Evolutionary conservation across 1,140 invertebrate genomes (phyloP).

Genomic region (Copidosoma floridanum): DNA sequence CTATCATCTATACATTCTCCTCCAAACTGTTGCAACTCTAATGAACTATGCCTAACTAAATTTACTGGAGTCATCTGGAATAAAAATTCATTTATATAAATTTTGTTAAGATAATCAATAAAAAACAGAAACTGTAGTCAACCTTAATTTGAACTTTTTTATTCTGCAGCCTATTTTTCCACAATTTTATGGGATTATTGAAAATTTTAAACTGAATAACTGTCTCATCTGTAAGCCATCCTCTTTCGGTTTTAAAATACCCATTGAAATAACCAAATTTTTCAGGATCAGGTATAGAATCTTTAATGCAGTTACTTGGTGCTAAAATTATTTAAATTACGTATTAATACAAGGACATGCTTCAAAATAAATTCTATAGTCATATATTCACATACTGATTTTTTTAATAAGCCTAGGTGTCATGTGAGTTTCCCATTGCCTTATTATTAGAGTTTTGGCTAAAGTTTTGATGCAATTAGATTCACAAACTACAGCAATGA

Average conservation of each 20-base stretch:
- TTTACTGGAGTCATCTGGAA: conserved; percentile 76
- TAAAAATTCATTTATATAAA: conserved; percentile 36
- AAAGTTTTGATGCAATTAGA: conserved; percentile 55
- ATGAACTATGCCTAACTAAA: conserved; percentile 60
- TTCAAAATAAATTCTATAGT: conserved; percentile 6
- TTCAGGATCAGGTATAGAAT: conserved; percentile 51
- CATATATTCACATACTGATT: conserved; percentile 56
- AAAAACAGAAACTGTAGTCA: conserved; percentile 28
- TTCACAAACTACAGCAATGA: conserved; percentile 60
- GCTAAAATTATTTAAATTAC: conserved; percentile 35
- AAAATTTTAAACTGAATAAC: conserved; percentile 85
- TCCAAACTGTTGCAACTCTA: conserved; percentile 51
- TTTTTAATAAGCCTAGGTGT: conserved; percentile 63
- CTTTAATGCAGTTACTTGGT: conserved; percentile 42
- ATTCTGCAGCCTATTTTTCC: conserved; percentile 75
- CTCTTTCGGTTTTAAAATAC: conserved; percentile 67
- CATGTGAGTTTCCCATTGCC: conserved; percentile 82
- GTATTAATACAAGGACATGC: conserved; percentile 2
- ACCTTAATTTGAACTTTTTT: conserved; percentile 70
- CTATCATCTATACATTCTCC: conserved; percentile 57
- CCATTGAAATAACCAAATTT: conserved; percentile 69
- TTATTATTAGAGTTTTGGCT: conserved; percentile 64
- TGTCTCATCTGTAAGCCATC: conserved; percentile 86
- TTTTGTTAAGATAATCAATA: conserved; percentile 1
- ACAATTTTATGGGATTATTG: conserved; percentile 79